phyloP scores from a whole-genome alignment of 1,140 invertebrate species.

The Heliothis virescens region DNA sequence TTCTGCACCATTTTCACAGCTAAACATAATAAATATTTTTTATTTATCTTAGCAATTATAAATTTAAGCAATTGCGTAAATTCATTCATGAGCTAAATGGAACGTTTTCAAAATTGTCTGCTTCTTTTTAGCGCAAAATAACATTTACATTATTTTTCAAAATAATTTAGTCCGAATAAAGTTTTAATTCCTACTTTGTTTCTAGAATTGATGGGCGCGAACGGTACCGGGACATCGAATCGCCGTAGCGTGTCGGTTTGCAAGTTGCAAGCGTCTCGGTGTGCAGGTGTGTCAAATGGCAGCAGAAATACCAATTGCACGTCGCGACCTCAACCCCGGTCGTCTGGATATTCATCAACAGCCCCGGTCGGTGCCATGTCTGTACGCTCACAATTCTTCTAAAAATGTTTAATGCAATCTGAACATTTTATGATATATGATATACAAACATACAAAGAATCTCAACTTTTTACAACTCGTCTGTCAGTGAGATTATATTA shows the following conservation, averaged over 20 bases:
- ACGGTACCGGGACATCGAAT: conserved; percentile 3
- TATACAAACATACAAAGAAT: too few relatives aligned
- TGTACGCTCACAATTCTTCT: conserved; percentile 54
- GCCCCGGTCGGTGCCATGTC: conserved; percentile 53
- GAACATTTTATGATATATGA: not conserved
- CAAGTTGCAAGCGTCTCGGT: not conserved
- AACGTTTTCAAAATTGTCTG: not conserved
- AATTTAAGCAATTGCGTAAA: too few relatives aligned
- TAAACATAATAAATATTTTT: too few relatives aligned
- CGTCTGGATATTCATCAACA: not conserved
- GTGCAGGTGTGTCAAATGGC: conserved; percentile 17
- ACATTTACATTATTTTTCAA: not conserved
- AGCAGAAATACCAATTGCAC: conserved; percentile 48
- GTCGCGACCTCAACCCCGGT: conserved; percentile 1
- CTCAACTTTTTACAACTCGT: too few relatives aligned
- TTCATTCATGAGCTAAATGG: not conserved
- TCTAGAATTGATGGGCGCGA: not conserved
- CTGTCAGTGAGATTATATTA: too few relatives aligned
- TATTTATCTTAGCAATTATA: too few relatives aligned
- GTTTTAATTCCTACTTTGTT: not conserved
- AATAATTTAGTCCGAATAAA: not conserved
- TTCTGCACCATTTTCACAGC: too few relatives aligned
- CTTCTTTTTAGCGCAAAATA: not conserved
- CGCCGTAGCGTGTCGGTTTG: not conserved
- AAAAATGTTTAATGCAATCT: not conserved